Conservation (phyloP, 2,797 vertebrate species). For the Sebastes variabilis region DNA sequence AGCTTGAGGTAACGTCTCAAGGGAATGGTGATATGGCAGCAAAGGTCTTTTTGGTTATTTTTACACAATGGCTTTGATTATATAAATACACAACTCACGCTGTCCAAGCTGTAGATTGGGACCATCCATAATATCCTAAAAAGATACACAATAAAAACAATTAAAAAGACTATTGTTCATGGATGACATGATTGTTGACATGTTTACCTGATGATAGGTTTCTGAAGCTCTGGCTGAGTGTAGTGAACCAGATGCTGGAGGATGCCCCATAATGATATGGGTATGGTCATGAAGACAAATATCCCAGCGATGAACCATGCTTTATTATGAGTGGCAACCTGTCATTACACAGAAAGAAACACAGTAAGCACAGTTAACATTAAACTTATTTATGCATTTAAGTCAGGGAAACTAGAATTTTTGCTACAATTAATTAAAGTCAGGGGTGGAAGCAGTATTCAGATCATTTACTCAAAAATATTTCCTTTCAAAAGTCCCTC, state of each 20-base stretch:
- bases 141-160: neutral
- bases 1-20: neutral
- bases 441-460: neutral
- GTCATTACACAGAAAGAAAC: slow-evolving; percentile 20
- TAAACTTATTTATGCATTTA: neutral
- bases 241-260: slow-evolving; percentile 98
- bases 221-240: slow-evolving; percentile 97
- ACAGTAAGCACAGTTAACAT: neutral
- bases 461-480: neutral
- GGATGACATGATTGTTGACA: neutral
- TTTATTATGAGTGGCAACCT: slow-evolving; percentile 95
- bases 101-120: slow-evolving; percentile 98
- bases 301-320: slow-evolving; percentile 99
- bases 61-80: neutral
- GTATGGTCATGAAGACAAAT: slow-evolving; percentile 97
- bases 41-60: neutral
- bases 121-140: slow-evolving; percentile 99
- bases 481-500: neutral
- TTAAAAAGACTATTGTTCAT: neutral
- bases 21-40: neutral
- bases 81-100: slow-evolving; percentile 86
- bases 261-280: slow-evolving; percentile 97
- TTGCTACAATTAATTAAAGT: neutral
- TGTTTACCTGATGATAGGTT: slow-evolving; percentile 95
- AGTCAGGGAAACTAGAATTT: neutral